phyloP scores from a whole-genome alignment of 2,888 invertebrate genomes.

The Troilus luridus region DNA sequence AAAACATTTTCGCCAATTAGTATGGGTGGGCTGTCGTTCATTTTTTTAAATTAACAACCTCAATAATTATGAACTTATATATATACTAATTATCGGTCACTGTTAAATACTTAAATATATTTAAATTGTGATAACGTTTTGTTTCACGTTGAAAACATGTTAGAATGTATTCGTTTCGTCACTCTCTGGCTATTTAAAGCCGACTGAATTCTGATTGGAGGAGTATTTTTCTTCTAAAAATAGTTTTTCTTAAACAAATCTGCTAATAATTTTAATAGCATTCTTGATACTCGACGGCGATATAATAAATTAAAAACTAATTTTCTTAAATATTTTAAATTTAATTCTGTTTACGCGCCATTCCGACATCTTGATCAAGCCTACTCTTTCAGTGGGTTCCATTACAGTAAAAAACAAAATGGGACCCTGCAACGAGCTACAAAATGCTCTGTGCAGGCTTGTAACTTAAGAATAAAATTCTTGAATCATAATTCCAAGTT shows the following conservation, averaged over 20 bases:
- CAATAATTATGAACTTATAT: no score
- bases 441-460: background rate
- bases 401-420: background rate
- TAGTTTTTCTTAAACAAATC: conserved; percentile 23
- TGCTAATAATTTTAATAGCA: background rate
- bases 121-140: background rate
- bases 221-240: conserved; percentile 49
- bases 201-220: conserved; percentile 56
- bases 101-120: background rate
- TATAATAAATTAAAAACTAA: background rate
- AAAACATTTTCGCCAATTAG: conserved; percentile 71
- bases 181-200: conserved; percentile 55
- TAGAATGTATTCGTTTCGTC: conserved; percentile 39
- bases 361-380: conserved; percentile 29
- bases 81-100: background rate
- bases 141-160: conserved; percentile 31
- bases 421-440: background rate
- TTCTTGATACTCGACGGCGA: background rate
- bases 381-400: conserved; percentile 17
- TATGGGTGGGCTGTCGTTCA: conserved; percentile 66
- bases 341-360: conserved; percentile 27
- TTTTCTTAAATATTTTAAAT: background rate
- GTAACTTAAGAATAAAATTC: conserved; percentile 4
- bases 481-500: background rate
- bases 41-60: background rate